Evolutionary conservation across 2,797 vertebrate species (phyloP), one percentile per base, ranked within the genome.

Genomic region (Sebastes wilsoni): DNA sequence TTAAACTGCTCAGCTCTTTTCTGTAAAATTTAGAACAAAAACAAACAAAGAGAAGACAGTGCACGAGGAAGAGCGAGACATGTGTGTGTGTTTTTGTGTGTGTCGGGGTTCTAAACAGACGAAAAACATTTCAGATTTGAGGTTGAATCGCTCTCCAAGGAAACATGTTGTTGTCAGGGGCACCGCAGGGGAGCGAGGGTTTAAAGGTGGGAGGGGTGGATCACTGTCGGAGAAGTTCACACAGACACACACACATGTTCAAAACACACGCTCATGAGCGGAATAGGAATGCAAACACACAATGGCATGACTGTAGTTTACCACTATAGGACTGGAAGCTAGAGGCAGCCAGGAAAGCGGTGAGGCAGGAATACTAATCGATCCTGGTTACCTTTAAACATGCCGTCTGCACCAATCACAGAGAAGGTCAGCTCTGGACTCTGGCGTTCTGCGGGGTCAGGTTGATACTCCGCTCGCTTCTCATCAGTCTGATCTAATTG

Each of bases 321-420:
- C 67, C 70, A n/a, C 71, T 16, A 59, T 22, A 36, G 42, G 70
- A 65, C 71, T 64, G 68, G 80, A 42, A 73, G 73, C 58, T 52
- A 10, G 79, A 70, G 32, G 75, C 66, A 77, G 66, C 10, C 80
- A 25, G 52, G 68, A 70, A 55, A 55, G 75, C 13, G 73, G 55
- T 64, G 87, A 82, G 86, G 76, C 81, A 73, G 82, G 85, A 93
- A 92, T 92, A 90, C 92, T 92, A 92, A 95, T 93, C 84, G 61
- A 88, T 92, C 67, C 77, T 77, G 5, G 81, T 94, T 93, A 93
- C 89, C 87, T 92, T 89, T 84, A 87, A 91, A 87, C 62, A 56
- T 87, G 66, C 20, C 18, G 68, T 82, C 84, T 79, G 73, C 65
- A 73, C 89, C 92, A 92, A 91, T 94, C 88, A 80, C 61, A 60